A percentile compares a stretch with the other conserved stretches of the same genome.
Conservation (phyloP, 92 coral and sea anemone genomes). For the Porites rus region DNA sequence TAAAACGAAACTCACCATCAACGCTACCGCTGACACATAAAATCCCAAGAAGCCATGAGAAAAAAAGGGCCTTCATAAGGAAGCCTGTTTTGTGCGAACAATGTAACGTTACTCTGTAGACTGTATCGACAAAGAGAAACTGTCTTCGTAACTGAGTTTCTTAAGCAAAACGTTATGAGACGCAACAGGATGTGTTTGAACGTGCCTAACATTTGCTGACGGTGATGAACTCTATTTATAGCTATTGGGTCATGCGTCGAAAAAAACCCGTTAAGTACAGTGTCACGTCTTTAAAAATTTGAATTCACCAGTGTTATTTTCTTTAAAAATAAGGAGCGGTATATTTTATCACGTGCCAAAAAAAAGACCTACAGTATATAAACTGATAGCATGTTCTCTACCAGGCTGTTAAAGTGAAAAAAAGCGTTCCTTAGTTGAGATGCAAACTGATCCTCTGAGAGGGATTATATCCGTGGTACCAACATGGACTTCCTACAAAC, state of each 20-base stretch:
- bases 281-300: neutral
- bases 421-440: no score
- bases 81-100: neutral
- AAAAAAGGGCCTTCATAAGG: neutral
- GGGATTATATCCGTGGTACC: no score
- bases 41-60: conserved; percentile 4
- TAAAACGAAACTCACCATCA: conserved; percentile 7
- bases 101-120: neutral
- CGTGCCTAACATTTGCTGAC: neutral
- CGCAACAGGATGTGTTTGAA: neutral
- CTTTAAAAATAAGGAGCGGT: neutral
- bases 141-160: neutral
- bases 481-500: no score
- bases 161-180: no score
- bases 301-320: neutral
- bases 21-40: neutral
- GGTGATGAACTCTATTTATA: neutral
- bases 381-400: no score
- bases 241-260: neutral
- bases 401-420: no score
- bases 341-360: no score
- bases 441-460: no score
- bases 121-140: neutral
- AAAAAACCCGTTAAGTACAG: neutral
- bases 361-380: no score